These are phyloP conservation scores for Cetonia aurata DNA, from an alignment of 2,888 invertebrate genomes.

Conservation along the genomic window DNA sequence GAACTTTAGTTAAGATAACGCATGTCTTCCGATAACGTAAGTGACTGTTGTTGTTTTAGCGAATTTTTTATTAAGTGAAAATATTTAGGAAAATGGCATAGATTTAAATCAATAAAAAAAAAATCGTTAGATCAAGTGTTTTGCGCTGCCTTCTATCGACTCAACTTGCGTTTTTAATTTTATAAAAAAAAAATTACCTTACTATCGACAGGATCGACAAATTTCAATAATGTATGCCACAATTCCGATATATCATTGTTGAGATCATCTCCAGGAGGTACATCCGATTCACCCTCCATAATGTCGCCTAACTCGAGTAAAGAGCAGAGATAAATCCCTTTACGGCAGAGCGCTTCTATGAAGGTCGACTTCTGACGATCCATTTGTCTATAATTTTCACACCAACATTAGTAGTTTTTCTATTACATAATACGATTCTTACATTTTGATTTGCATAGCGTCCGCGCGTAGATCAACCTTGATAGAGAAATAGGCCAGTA, in stretches of 20 bases:
- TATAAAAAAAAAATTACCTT: slow-evolving; percentile 71
- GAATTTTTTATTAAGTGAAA: too few species aligned
- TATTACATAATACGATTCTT: slow-evolving; percentile 57
- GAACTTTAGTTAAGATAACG: too few species aligned
- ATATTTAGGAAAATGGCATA: too few species aligned
- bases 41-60: too few species aligned
- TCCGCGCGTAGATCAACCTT: slow-evolving; percentile 88
- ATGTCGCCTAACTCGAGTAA: slow-evolving; percentile 66
- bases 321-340: slow-evolving; percentile 80
- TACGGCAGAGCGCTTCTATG: slow-evolving; percentile 83
- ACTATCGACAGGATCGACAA: slow-evolving; percentile 81
- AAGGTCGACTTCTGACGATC: slow-evolving; percentile 86
- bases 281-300: slow-evolving; percentile 59
- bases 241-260: slow-evolving; percentile 68
- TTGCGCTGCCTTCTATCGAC: too few species aligned
- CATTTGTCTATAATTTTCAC: slow-evolving; percentile 73
- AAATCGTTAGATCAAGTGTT: too few species aligned
- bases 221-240: slow-evolving; percentile 82
- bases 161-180: background rate
- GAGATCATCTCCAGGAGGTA: slow-evolving; percentile 68
- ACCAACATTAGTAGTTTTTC: slow-evolving; percentile 42
- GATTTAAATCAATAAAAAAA: too few species aligned
- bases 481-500: slow-evolving; percentile 86
- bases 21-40: too few species aligned
- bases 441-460: slow-evolving; percentile 87